Evolutionary conservation across 2,888 invertebrate species (phyloP).

Genomic region (Pristionchus exspectatus): DNA sequence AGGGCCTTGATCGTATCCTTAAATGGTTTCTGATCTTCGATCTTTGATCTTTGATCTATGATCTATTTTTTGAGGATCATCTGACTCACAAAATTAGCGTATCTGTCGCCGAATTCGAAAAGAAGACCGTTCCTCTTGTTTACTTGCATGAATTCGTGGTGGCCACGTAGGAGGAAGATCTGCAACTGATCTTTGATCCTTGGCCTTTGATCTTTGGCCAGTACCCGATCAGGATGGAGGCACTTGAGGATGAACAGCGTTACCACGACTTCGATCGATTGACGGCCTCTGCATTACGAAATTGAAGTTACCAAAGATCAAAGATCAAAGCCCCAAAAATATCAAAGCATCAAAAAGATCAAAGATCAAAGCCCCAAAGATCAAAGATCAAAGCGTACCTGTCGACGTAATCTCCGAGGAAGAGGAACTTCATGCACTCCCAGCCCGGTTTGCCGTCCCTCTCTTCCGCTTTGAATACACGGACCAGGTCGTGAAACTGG

Average conservation of each 20-base stretch:
- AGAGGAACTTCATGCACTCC: background rate
- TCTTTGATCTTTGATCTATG: too few relatives aligned
- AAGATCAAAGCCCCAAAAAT: too few relatives aligned
- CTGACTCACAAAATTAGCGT: too few relatives aligned
- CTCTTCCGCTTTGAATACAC: background rate
- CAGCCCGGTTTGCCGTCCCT: background rate
- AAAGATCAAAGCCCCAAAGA: too few relatives aligned
- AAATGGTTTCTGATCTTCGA: too few relatives aligned
- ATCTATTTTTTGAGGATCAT: too few relatives aligned
- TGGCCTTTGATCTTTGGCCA: background rate
- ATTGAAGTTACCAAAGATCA: background rate
- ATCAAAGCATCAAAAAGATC: too few relatives aligned
- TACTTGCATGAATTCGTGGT: background rate
- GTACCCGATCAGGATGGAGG: background rate
- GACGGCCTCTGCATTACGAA: background rate
- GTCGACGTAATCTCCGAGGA: background rate
- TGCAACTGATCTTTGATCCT: background rate
- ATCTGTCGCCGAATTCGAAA: background rate
- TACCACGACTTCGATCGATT: background rate
- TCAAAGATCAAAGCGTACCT: background rate
- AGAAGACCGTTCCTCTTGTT: background rate
- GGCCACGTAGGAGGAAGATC: background rate
- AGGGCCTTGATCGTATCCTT: background rate
- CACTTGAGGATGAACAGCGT: background rate
- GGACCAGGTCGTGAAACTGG: background rate